phyloP scores from a whole-genome alignment of 1,140 invertebrate species.

The Trinorchestia longiramus region DNA sequence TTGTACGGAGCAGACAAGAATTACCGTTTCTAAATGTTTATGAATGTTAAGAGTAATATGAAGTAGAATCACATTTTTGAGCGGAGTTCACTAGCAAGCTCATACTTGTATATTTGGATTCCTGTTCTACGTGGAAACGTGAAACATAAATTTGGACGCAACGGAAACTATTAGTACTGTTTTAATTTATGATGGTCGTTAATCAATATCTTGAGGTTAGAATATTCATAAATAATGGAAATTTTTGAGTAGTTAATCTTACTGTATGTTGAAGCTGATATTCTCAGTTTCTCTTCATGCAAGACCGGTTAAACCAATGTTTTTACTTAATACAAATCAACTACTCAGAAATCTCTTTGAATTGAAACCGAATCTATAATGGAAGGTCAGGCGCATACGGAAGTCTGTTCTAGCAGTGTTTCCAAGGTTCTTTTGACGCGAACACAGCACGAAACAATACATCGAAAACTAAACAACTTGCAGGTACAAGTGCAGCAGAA shows the following conservation, averaged over 20 bases:
- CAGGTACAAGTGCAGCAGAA: not conserved
- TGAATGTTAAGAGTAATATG: not conserved
- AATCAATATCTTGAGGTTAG: not conserved
- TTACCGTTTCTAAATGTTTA: not conserved
- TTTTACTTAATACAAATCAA: no score
- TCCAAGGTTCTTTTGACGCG: no score
- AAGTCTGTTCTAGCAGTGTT: no score
- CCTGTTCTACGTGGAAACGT: not conserved
- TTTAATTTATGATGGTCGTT: not conserved
- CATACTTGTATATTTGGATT: not conserved
- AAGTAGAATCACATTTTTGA: not conserved
- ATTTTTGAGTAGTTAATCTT: not conserved
- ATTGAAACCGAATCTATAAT: no score
- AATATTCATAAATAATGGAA: not conserved
- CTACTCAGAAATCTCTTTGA: no score
- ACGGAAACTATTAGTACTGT: not conserved
- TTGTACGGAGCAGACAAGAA: not conserved
- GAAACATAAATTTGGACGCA: not conserved
- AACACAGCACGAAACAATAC: not conserved
- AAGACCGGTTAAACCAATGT: not conserved
- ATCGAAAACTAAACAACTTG: not conserved
- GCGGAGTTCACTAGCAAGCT: not conserved
- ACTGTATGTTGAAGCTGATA: not conserved
- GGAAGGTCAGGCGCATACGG: no score
- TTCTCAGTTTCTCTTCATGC: not conserved